phyloP scores from a whole-genome alignment of 2,888 invertebrate species.

The Cartodere bifasciata region DNA sequence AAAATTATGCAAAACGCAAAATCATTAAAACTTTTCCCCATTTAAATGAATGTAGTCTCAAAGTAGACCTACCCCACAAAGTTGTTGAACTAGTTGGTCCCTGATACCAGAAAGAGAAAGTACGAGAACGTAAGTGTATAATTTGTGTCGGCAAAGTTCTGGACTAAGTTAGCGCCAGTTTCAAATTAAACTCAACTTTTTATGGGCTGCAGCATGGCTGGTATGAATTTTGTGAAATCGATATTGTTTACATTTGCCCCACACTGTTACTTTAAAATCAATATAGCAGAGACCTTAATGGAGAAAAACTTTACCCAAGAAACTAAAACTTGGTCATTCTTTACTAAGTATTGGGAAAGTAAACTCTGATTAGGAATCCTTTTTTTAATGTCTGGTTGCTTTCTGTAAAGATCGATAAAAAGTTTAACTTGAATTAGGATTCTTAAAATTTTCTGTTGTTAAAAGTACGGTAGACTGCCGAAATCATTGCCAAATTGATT shows the following conservation, averaged over 20 bases:
- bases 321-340: no score
- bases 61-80: slow-evolving; percentile 35
- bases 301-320: no score
- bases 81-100: slow-evolving; percentile 31
- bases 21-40: slow-evolving; percentile 27
- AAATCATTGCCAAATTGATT: no score
- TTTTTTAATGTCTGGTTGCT: no score
- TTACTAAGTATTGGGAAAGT: no score
- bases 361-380: no score
- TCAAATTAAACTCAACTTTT: slow-evolving; percentile 35
- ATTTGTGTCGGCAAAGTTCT: slow-evolving; percentile 36
- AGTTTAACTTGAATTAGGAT: no score
- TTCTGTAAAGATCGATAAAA: no score
- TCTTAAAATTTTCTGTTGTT: no score
- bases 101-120: slow-evolving; percentile 36
- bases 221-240: slow-evolving; percentile 35
- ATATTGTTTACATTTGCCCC: slow-evolving; percentile 32
- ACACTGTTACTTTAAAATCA: neutral
- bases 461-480: no score
- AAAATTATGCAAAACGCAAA: slow-evolving; percentile 6
- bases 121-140: slow-evolving; percentile 35
- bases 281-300: no score
- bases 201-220: no score
- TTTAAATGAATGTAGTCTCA: slow-evolving; percentile 27
- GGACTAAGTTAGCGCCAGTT: slow-evolving; percentile 33